A percentile compares a stretch with the other conserved stretches of the same genome.
These are phyloP conservation scores for Sphecodes monilicornis DNA, from an alignment of 2,888 invertebrate species.

Conservation along the genomic window DNA sequence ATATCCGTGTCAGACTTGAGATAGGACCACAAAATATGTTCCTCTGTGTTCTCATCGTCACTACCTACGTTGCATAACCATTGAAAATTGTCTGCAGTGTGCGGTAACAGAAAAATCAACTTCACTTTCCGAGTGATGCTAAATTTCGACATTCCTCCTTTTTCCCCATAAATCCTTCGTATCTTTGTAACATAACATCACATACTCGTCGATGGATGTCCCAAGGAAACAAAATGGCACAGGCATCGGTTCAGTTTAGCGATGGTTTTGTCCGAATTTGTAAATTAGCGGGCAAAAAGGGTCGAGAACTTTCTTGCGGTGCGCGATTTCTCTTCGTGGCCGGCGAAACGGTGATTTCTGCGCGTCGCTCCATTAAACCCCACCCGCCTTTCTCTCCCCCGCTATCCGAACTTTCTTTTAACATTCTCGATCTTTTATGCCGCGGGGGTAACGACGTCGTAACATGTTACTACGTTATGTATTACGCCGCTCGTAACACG, in stretches of 20 bases:
- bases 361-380: slow-evolving; percentile 49
- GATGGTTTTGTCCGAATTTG: background rate
- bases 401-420: slow-evolving; percentile 47
- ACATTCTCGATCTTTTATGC: slow-evolving; percentile 43
- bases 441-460: slow-evolving; percentile 48
- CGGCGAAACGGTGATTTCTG: slow-evolving; percentile 25
- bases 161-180: too few species aligned
- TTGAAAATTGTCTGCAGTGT: too few species aligned
- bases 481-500: slow-evolving; percentile 56
- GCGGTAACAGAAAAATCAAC: too few species aligned
- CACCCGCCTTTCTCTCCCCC: slow-evolving; percentile 18
- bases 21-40: too few species aligned
- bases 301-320: background rate
- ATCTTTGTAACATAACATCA: too few species aligned
- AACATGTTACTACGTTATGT: slow-evolving; percentile 66
- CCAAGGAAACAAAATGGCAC: background rate
- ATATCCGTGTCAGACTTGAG: too few species aligned
- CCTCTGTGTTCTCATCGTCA: too few species aligned
- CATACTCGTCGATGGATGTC: too few species aligned
- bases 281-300: background rate
- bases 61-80: too few species aligned
- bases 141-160: too few species aligned
- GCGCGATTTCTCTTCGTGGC: background rate
- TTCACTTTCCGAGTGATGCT: too few species aligned
- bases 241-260: background rate